phyloP scores from a whole-genome alignment of 2,888 invertebrate species.

The Griposia aprilina region DNA sequence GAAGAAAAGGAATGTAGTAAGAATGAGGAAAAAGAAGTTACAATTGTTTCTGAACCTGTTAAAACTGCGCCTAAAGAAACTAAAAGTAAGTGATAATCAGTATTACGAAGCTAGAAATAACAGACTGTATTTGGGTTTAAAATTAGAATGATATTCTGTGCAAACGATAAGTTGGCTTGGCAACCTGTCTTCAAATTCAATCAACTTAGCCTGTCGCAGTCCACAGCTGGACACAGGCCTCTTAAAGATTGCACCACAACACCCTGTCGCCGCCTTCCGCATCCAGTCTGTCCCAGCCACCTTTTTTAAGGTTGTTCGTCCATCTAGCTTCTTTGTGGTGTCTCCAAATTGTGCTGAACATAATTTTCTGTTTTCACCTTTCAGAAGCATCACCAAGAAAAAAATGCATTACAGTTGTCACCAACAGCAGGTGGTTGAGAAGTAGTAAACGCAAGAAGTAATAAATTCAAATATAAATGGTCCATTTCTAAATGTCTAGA shows the following conservation, averaged over 20 bases:
- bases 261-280: no score
- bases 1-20: slow-evolving; percentile 70
- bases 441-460: slow-evolving; percentile 81
- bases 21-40: slow-evolving; percentile 74
- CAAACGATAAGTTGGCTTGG: no score
- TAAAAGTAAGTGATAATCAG: slow-evolving; percentile 54
- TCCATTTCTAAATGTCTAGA: slow-evolving; percentile 26
- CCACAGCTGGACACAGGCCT: no score
- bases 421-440: slow-evolving; percentile 78
- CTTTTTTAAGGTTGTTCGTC: no score
- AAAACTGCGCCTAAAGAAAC: slow-evolving; percentile 42
- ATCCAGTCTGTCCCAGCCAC: no score
- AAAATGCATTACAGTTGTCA: slow-evolving; percentile 67
- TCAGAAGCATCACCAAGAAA: slow-evolving; percentile 76
- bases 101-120: not conserved
- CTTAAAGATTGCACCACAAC: no score
- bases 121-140: not conserved
- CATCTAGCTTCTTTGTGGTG: no score
- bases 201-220: no score
- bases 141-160: not conserved
- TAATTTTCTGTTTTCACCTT: slow-evolving; percentile 59
- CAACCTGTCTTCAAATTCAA: no score
- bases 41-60: slow-evolving; percentile 54
- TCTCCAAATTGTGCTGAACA: not conserved
- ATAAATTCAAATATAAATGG: slow-evolving; percentile 8